Evolutionary conservation across 2,888 invertebrate genomes (phyloP).

Genomic region (Epistrophe eligans): DNA sequence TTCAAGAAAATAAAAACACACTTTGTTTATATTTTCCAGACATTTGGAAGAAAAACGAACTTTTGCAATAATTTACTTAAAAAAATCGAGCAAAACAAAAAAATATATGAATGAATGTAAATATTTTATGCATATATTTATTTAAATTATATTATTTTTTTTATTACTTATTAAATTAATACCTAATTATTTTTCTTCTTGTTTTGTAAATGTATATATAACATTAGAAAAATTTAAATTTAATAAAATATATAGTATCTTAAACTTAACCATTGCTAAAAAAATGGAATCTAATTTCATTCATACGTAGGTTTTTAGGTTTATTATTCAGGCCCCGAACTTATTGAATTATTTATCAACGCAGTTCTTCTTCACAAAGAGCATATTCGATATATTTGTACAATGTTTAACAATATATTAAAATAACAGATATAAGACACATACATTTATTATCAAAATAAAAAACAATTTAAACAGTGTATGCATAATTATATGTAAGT

Average conservation of each 20-base stretch:
- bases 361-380: constrained; percentile 11
- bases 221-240: neutral
- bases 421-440: constrained; percentile 1
- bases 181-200: constrained; percentile 1
- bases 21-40: neutral
- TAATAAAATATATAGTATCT: neutral
- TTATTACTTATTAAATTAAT: neutral
- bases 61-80: constrained; percentile 5
- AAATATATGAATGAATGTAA: neutral
- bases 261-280: neutral
- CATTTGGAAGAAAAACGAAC: neutral
- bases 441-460: neutral
- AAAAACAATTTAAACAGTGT: neutral
- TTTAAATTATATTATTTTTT: neutral
- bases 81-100: neutral
- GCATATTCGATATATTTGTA: neutral
- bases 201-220: neutral
- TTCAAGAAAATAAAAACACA: too few species aligned
- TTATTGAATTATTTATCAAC: neutral
- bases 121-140: neutral
- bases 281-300: neutral
- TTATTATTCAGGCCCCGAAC: constrained; percentile 1
- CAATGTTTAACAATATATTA: constrained; percentile 16
- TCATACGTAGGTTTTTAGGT: neutral
- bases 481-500: neutral